Conservation (phyloP, 1,140 invertebrate species). For the Homalodisca vitripennis region DNA sequence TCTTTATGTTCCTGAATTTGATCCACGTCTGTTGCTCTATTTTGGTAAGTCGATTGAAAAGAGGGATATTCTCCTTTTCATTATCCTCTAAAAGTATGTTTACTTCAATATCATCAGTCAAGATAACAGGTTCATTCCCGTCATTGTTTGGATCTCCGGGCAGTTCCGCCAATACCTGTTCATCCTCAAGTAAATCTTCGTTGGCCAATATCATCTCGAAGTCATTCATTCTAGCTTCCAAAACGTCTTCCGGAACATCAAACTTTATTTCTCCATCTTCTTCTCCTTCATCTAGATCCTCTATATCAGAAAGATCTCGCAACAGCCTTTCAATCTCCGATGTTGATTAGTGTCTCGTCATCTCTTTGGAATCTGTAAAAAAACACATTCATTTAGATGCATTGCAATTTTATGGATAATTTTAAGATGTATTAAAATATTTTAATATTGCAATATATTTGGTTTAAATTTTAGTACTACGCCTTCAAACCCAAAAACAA, state of each 20-base stretch:
- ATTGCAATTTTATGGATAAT: no score
- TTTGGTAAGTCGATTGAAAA: not conserved
- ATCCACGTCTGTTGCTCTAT: not conserved
- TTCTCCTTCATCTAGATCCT: slow-evolving; percentile 11
- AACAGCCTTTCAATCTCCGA: not conserved
- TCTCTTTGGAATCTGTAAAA: no score
- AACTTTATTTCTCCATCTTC: not conserved
- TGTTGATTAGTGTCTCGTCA: no score
- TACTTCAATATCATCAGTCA: not conserved
- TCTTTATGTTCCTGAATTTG: not conserved
- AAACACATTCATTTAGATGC: no score
- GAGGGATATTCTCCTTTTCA: not conserved
- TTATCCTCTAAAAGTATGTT: not conserved
- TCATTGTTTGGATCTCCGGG: not conserved
- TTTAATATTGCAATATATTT: no score
- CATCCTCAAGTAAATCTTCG: not conserved
- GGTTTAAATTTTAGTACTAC: no score
- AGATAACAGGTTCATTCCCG: not conserved
- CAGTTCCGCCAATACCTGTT: not conserved
- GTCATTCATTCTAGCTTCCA: slow-evolving; percentile 14
- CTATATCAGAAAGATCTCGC: slow-evolving; percentile 14
- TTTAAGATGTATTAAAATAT: no score
- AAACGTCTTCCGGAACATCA: not conserved
- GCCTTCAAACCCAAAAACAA: no score
- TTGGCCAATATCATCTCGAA: slow-evolving; percentile 6